These are phyloP conservation scores for Spisula solida DNA, from an alignment of 2,888 invertebrate genomes.

Conservation along the genomic window DNA sequence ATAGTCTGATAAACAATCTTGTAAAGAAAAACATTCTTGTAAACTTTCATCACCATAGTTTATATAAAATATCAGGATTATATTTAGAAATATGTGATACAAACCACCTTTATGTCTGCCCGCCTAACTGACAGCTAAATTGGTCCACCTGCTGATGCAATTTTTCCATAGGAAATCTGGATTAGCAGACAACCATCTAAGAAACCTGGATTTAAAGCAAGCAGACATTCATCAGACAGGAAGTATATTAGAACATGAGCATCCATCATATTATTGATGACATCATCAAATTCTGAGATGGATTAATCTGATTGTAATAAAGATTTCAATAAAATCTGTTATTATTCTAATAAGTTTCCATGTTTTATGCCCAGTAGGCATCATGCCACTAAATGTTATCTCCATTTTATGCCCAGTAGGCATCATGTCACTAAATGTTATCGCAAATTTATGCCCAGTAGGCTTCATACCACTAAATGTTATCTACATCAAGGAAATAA, in stretches of 20 bases:
- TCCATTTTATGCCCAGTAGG: not conserved
- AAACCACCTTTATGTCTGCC: too few relatives aligned
- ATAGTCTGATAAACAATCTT: too few relatives aligned
- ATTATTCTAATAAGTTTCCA: not conserved
- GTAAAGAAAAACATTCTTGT: too few relatives aligned
- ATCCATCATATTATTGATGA: not conserved
- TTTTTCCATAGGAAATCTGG: too few relatives aligned
- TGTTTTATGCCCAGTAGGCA: not conserved
- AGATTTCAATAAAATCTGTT: conserved; percentile 1
- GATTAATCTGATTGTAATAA: not conserved
- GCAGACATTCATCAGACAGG: not conserved
- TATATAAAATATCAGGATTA: too few relatives aligned
- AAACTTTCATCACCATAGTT: too few relatives aligned
- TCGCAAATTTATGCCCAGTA: not conserved
- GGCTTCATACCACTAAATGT: conserved; percentile 8
- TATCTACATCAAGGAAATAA: not conserved
- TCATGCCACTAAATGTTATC: not conserved
- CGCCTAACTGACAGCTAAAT: too few relatives aligned
- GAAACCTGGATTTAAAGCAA: not conserved
- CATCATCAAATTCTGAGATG: conserved; percentile 5
- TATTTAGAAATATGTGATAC: too few relatives aligned
- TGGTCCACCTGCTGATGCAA: too few relatives aligned
- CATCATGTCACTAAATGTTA: not conserved
- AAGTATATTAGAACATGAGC: not conserved
- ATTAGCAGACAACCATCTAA: not conserved